phyloP scores from a whole-genome alignment of 2,888 invertebrate genomes.

The Pachycephus smyrnensis region DNA sequence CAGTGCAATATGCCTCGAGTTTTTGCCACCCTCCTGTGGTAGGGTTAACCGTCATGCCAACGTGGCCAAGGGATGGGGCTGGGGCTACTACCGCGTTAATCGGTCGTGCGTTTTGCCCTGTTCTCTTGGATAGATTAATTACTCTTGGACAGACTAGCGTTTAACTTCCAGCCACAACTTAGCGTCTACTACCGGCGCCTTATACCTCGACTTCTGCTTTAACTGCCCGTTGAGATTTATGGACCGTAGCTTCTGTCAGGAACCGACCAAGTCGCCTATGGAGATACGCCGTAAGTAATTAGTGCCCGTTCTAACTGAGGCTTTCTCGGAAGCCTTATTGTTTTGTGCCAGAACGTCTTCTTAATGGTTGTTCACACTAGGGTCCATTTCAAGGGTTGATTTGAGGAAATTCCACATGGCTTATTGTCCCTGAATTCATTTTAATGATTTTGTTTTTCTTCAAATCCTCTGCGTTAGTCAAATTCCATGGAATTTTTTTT shows the following conservation, averaged over 20 bases:
- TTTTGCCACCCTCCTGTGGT: neutral
- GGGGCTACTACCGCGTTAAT: slow-evolving; percentile 7
- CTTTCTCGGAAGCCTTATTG: neutral
- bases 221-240: slow-evolving; percentile 34
- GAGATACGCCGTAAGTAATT: slow-evolving; percentile 36
- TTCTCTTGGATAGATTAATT: slow-evolving; percentile 37
- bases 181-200: slow-evolving; percentile 7
- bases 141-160: slow-evolving; percentile 36
- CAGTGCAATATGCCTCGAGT: neutral
- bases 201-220: slow-evolving; percentile 17
- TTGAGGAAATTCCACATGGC: neutral
- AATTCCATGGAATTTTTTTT: neutral
- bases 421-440: neutral
- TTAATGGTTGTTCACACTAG: neutral
- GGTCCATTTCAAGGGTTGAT: neutral
- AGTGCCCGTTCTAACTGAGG: slow-evolving; percentile 8
- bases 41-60: neutral
- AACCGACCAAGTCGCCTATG: slow-evolving; percentile 21
- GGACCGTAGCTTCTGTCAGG: slow-evolving; percentile 30
- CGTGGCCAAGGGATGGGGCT: neutral
- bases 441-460: neutral
- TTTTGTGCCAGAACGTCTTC: neutral
- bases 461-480: neutral
- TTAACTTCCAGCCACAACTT: slow-evolving; percentile 38
- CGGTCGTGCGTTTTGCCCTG: slow-evolving; percentile 21